phyloP scores from a whole-genome alignment of 2,113 vertebrate genomes.

The Zosterops pallidus region DNA sequence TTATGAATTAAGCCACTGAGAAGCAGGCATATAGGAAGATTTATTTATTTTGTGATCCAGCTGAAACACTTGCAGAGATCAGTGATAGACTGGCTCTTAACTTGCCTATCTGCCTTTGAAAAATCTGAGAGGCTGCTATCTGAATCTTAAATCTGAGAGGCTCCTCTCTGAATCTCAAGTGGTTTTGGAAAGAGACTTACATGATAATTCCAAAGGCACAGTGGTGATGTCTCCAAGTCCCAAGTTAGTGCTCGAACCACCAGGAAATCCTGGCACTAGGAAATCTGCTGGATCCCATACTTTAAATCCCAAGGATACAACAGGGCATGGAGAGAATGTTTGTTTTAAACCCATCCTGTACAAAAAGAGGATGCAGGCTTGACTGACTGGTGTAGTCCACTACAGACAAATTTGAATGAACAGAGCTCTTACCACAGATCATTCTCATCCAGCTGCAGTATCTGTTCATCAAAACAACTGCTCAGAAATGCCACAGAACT shows the following conservation, averaged over 20 bases:
- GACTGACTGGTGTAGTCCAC: neutral
- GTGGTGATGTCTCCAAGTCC: neutral
- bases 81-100: neutral
- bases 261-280: neutral
- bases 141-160: neutral
- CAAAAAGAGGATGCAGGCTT: neutral
- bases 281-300: fast-evolving
- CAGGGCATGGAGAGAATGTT: neutral
- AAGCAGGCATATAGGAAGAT: neutral
- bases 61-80: neutral
- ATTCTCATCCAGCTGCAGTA: neutral
- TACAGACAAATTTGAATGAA: neutral
- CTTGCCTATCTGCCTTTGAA: neutral
- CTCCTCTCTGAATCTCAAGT: neutral
- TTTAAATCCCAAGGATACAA: neutral
- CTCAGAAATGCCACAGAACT: neutral
- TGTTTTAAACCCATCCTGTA: neutral
- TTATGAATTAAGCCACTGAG: neutral
- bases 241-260: neutral
- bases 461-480: neutral
- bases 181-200: neutral
- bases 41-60: neutral
- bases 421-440: neutral
- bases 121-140: neutral
- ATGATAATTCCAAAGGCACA: neutral